Conservation (phyloP, 2,888 invertebrate genomes). For the Cabera pusaria region DNA sequence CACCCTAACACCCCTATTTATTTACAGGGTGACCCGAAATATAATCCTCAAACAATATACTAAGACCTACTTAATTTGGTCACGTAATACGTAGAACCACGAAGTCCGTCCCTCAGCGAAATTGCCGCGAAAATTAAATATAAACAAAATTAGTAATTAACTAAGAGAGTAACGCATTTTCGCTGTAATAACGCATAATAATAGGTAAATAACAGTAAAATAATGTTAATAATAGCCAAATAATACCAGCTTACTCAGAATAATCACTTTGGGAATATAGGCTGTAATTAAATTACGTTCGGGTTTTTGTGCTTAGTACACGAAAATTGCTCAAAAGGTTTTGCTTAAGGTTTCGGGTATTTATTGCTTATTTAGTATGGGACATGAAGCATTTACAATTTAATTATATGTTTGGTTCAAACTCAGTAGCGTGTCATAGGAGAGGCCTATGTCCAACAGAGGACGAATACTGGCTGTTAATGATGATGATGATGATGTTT, state of each 20-base stretch:
- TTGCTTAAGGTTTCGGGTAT: no score
- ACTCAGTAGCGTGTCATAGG: no score
- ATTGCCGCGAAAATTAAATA: slow-evolving; percentile 10
- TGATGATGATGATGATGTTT: no score
- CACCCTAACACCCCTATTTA: no score
- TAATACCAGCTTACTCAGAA: slow-evolving; percentile 6
- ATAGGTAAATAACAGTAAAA: slow-evolving; percentile 6
- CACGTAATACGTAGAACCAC: not conserved
- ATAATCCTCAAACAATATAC: no score
- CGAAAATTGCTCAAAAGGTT: no score
- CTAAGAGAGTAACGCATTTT: slow-evolving; percentile 1
- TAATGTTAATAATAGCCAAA: slow-evolving; percentile 11
- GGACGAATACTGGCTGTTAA: no score
- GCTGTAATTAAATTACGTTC: slow-evolving; percentile 8
- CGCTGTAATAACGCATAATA: slow-evolving; percentile 4
- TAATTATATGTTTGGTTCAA: no score
- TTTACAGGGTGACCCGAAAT: no score
- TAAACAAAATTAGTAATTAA: slow-evolving; percentile 20
- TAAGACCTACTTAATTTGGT: slow-evolving; percentile 1
- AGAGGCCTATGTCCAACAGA: no score
- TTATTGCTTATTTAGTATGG: no score
- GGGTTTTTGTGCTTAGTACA: slow-evolving; percentile 4
- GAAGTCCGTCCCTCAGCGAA: slow-evolving; percentile 3
- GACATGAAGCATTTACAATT: no score
- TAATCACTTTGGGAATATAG: slow-evolving; percentile 9